These are phyloP conservation scores for Tachysurus fulvidraco DNA, from an alignment of 2,113 vertebrate genomes.

Conservation along the genomic window DNA sequence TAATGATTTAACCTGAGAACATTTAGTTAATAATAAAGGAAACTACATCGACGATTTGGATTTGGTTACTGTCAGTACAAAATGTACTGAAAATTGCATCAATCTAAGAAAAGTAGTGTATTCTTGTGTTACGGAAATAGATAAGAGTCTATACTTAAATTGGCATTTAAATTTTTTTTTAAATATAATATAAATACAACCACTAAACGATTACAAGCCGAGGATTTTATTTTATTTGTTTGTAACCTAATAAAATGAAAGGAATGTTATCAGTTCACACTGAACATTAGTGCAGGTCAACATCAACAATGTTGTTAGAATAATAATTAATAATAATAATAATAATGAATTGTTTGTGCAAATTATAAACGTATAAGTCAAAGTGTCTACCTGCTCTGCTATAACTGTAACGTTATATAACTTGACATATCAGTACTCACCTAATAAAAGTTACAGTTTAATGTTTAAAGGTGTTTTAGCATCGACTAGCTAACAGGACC, in stretches of 20 bases:
- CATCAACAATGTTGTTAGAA: no score
- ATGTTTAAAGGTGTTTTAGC: constrained; percentile 2
- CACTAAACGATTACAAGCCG: background rate
- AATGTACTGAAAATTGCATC: background rate
- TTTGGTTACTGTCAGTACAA: background rate
- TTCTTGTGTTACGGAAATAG: background rate
- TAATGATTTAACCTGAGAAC: constrained; percentile 1
- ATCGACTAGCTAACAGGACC: constrained; percentile 23
- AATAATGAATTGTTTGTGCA: background rate
- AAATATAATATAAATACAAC: background rate
- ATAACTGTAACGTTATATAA: no score
- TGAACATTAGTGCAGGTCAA: constrained; percentile 19
- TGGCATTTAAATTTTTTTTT: background rate
- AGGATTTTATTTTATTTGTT: background rate
- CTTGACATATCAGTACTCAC: constrained; percentile 11
- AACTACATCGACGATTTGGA: background rate
- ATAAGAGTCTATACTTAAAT: background rate
- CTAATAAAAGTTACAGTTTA: background rate
- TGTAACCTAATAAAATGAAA: background rate
- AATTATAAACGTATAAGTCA: background rate
- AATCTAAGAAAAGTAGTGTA: background rate
- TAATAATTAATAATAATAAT: no score
- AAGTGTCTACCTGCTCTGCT: background rate
- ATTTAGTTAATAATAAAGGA: background rate
- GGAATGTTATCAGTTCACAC: constrained; percentile 3